Evolutionary conservation across 2,797 vertebrate genomes (phyloP).

Genomic region (Trachurus trachurus): DNA sequence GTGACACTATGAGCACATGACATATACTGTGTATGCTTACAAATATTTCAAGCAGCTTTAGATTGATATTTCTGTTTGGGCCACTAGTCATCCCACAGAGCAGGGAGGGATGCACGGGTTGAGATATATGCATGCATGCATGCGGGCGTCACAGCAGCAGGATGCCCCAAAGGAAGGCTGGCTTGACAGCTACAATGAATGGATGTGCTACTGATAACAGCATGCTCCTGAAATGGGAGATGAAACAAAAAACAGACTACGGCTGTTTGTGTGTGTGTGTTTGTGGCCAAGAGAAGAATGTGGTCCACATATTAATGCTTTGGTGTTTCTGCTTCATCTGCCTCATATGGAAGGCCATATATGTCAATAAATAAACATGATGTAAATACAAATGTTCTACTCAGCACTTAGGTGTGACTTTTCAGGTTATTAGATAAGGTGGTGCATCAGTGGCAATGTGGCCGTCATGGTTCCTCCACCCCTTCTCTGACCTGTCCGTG

Average conservation of each 20-base stretch:
- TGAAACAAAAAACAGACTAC: conserved; percentile 43
- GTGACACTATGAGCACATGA: background rate
- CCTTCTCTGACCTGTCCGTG: no score
- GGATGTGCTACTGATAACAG: conserved; percentile 58
- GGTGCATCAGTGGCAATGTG: no score
- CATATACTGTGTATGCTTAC: background rate
- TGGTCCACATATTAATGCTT: conserved; percentile 26
- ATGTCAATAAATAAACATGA: no score
- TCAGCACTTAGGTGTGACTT: background rate
- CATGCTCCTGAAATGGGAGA: conserved; percentile 40
- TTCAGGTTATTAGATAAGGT: background rate
- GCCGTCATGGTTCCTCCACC: no score
- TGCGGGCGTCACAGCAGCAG: conserved; percentile 54
- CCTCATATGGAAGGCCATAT: background rate
- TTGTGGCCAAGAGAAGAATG: background rate
- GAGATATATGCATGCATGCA: conserved; percentile 42
- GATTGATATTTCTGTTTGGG: conserved; percentile 34
- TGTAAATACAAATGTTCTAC: background rate
- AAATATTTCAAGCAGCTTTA: conserved; percentile 27
- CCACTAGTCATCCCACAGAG: conserved; percentile 25
- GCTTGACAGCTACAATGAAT: conserved; percentile 46
- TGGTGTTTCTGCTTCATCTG: background rate
- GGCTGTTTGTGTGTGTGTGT: conserved; percentile 14
- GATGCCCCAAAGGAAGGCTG: conserved; percentile 53
- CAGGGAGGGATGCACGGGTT: conserved; percentile 33